These are phyloP conservation scores for Rhagonycha fulva DNA, from an alignment of 2,888 invertebrate species.

Conservation along the genomic window DNA sequence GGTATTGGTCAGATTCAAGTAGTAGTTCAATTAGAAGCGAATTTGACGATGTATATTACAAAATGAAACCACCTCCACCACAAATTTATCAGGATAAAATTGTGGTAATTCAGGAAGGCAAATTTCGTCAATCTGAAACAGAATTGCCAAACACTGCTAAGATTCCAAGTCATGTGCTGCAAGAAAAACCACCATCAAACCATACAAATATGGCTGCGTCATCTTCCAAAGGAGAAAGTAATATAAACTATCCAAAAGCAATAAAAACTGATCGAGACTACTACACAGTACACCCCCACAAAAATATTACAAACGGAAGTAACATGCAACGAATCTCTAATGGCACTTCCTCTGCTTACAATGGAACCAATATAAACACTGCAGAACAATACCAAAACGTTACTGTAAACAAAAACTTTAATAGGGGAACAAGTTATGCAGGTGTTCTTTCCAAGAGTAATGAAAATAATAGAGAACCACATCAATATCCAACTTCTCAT, in stretches of 20 bases:
- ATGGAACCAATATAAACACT: not conserved
- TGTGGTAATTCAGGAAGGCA: not conserved
- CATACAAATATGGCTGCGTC: not conserved
- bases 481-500: not conserved
- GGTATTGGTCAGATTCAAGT: not conserved
- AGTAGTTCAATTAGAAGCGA: conserved; percentile 21
- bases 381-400: not conserved
- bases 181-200: not conserved
- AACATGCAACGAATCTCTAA: not conserved
- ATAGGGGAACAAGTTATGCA: not conserved
- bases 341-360: no score
- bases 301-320: not conserved
- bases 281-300: no score
- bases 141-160: not conserved
- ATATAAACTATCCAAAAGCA: not conserved
- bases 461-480: not conserved
- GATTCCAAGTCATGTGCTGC: not conserved
- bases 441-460: not conserved
- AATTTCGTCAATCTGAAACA: not conserved
- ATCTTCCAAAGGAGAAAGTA: not conserved
- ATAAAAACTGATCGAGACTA: not conserved
- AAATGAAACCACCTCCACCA: conserved; percentile 14
- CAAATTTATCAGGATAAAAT: not conserved
- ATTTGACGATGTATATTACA: conserved; percentile 27
- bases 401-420: not conserved